phyloP scores from a whole-genome alignment of 1,140 invertebrate genomes.

The Aphis gossypii region DNA sequence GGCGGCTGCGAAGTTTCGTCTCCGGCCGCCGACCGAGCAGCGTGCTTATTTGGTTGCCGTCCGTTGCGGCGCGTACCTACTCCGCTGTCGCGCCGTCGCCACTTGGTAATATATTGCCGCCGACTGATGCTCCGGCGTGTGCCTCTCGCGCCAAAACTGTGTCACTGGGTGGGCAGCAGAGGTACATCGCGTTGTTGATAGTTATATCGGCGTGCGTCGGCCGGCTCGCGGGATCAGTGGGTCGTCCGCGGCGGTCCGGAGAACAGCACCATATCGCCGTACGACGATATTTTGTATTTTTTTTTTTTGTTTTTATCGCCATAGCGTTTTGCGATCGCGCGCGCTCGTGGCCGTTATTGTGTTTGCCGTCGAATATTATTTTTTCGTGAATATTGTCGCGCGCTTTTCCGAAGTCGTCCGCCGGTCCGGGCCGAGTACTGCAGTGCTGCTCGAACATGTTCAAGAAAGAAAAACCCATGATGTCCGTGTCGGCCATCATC shows the following conservation, averaged over 20 bases:
- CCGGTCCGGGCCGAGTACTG: not conserved
- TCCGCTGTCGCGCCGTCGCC: not conserved
- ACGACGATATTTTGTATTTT: too few relatives aligned
- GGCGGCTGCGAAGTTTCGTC: not conserved
- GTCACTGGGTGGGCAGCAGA: constrained; percentile 39
- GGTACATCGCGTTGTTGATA: not conserved
- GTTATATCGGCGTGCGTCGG: not conserved
- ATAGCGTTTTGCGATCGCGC: not conserved
- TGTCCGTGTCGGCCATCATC: constrained; percentile 82
- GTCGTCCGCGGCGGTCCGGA: not conserved
- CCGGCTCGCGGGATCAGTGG: constrained; percentile 39
- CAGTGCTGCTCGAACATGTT: constrained; percentile 68
- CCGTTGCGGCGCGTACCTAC: not conserved
- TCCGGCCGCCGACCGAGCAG: not conserved
- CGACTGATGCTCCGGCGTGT: not conserved
- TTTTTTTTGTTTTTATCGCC: too few relatives aligned
- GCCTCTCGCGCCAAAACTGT: constrained; percentile 21
- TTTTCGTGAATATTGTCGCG: too few relatives aligned
- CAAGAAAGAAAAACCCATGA: constrained; percentile 85
- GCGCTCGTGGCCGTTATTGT: not conserved
- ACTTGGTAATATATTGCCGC: too few relatives aligned
- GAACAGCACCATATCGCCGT: not conserved
- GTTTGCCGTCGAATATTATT: not conserved
- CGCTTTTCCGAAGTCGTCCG: not conserved
- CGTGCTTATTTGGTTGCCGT: constrained; percentile 44